Percentiles rank a stretch among this genome's conserved stretches.
Evolutionary conservation across 2,113 vertebrate genomes (phyloP).

Genomic region (Abramis brama): DNA sequence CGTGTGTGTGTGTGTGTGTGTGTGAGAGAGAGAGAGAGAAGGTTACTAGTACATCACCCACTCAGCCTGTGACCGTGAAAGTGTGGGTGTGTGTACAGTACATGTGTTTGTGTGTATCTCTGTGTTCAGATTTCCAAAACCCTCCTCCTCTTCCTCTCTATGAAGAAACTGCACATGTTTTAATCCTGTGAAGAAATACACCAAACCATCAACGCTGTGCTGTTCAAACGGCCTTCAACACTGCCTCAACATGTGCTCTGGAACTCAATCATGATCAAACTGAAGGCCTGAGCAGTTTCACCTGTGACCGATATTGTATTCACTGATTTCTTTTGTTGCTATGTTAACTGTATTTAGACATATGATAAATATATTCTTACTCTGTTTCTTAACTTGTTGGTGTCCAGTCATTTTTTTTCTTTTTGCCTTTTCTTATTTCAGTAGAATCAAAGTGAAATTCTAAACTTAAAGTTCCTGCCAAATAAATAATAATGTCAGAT

Average conservation of each 20-base stretch:
- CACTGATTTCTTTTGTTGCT: neutral
- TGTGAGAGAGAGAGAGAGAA: no score
- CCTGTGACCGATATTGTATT: slow-evolving; percentile 45
- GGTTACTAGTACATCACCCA: neutral
- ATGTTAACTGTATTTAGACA: slow-evolving; percentile 33
- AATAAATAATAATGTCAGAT: neutral
- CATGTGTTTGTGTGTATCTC: slow-evolving; percentile 26
- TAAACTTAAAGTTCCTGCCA: neutral
- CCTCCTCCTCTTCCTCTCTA: neutral
- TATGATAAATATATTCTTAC: slow-evolving; percentile 51
- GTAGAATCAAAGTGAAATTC: neutral
- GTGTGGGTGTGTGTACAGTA: slow-evolving; percentile 26
- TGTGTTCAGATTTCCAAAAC: slow-evolving; percentile 2
- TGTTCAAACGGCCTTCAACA: slow-evolving; percentile 11
- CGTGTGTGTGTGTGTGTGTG: neutral
- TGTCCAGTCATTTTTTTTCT: neutral
- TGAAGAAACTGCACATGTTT: neutral
- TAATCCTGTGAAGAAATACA: slow-evolving; percentile 29
- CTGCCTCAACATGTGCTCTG: slow-evolving; percentile 19
- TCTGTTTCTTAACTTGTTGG: slow-evolving; percentile 15
- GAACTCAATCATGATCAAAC: neutral
- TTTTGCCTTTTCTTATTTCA: neutral
- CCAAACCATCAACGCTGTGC: slow-evolving; percentile 25
- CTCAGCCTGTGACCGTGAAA: slow-evolving; percentile 14
- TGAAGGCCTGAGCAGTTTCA: slow-evolving; percentile 24